A percentile compares a stretch with the other conserved stretches of the same genome.
Evolutionary conservation across 2,797 vertebrate genomes (phyloP).

Genomic region (Cacajao melanocephalus): DNA sequence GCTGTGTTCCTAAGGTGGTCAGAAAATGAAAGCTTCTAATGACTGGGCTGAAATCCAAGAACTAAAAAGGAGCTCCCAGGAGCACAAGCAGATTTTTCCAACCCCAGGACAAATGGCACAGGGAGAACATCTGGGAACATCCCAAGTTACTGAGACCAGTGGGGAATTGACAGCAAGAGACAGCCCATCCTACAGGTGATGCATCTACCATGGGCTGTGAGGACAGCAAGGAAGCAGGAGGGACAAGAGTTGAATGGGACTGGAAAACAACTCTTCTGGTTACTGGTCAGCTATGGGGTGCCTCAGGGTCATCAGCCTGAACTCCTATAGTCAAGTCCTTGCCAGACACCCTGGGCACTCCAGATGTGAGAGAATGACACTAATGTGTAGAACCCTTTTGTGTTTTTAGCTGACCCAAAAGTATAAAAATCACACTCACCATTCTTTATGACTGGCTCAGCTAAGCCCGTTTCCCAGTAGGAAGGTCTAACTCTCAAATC

Average conservation of each 20-base stretch:
- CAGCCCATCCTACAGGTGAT: not conserved
- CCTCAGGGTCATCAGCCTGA: not conserved
- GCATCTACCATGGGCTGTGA: not conserved
- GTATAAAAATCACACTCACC: not conserved
- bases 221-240: not conserved
- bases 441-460: not conserved
- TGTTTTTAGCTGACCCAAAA: not conserved
- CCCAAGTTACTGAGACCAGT: not conserved
- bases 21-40: not conserved
- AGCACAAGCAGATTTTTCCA: not conserved
- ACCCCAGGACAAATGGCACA: not conserved
- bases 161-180: not conserved
- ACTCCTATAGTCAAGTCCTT: not conserved
- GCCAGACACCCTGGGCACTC: not conserved
- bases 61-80: not conserved
- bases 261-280: not conserved
- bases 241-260: not conserved
- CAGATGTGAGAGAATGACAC: not conserved
- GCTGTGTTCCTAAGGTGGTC: not conserved
- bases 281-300: not conserved
- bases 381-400: not conserved
- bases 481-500: not conserved
- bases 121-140: not conserved
- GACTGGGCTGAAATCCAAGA: too few relatives aligned
- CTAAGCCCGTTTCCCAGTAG: not conserved